A percentile compares a stretch with the other conserved stretches of the same genome.
Evolutionary conservation across 2,888 invertebrate genomes (phyloP).

Genomic region (Pollenia amentaria): DNA sequence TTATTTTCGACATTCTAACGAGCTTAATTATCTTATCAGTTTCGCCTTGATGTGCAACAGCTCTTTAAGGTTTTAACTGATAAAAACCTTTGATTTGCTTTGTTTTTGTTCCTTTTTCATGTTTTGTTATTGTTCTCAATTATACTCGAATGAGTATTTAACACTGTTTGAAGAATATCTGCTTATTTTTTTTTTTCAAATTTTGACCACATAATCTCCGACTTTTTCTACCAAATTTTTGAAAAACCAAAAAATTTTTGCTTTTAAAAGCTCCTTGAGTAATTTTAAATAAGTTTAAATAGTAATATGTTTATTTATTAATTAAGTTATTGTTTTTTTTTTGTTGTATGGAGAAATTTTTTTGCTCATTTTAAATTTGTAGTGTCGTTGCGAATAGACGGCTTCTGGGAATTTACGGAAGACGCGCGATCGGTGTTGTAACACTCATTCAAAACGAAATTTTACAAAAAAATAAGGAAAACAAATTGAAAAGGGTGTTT

Average conservation of each 20-base stretch:
- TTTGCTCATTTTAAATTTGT: slow-evolving; percentile 78
- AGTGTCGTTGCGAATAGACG: slow-evolving; percentile 72
- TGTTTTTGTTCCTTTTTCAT: slow-evolving; percentile 12
- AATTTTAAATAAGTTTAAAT: slow-evolving; percentile 31
- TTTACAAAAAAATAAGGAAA: neutral
- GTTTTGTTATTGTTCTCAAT: slow-evolving; percentile 25
- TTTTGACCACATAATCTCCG: slow-evolving; percentile 51
- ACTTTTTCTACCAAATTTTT: neutral
- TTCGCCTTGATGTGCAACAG: neutral
- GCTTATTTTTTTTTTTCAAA: slow-evolving; percentile 28
- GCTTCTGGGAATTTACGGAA: slow-evolving; percentile 47
- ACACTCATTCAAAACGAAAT: slow-evolving; percentile 11
- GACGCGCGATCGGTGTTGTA: slow-evolving; percentile 23
- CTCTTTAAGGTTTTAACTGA: slow-evolving; percentile 66
- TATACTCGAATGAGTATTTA: slow-evolving; percentile 16
- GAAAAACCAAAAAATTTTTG: slow-evolving; percentile 18
- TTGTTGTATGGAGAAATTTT: slow-evolving; percentile 56
- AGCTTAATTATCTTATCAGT: slow-evolving; percentile 70
- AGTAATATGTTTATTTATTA: slow-evolving; percentile 46
- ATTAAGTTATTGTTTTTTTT: slow-evolving; percentile 20
- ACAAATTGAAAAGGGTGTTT: neutral
- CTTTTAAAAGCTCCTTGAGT: slow-evolving; percentile 8
- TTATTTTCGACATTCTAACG: slow-evolving; percentile 59
- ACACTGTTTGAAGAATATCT: slow-evolving; percentile 6
- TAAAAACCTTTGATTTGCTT: slow-evolving; percentile 52